These are phyloP conservation scores for Crocidura indochinensis DNA, from an alignment of 2,797 vertebrate species.

Conservation along the genomic window DNA sequence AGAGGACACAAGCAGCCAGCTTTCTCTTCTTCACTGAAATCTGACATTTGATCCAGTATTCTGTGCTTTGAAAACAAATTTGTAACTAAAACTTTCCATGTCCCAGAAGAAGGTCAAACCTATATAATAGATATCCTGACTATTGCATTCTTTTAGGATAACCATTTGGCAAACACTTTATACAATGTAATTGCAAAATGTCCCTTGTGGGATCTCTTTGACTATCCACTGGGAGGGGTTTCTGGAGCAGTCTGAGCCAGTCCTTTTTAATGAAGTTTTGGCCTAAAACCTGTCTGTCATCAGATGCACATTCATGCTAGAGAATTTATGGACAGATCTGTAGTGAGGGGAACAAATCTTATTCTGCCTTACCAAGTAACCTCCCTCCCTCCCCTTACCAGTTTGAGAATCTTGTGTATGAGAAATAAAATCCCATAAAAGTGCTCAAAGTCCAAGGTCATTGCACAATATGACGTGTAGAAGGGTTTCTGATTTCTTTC, in stretches of 20 bases:
- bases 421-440: conserved; percentile 61
- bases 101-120: conserved; percentile 10
- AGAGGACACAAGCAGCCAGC: background rate
- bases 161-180: background rate
- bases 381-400: background rate
- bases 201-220: conserved; percentile 15
- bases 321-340: background rate
- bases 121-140: background rate
- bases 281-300: background rate
- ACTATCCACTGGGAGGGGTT: background rate
- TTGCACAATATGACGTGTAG: background rate
- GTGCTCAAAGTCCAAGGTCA: background rate
- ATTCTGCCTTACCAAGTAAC: background rate
- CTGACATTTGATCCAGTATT: background rate
- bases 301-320: background rate
- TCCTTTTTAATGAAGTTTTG: background rate
- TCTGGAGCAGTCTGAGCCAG: background rate
- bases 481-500: background rate
- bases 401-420: background rate
- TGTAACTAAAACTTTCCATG: conserved; percentile 20
- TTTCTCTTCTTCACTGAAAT: background rate
- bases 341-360: background rate
- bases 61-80: background rate
- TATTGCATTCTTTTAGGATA: background rate
- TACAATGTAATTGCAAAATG: background rate